phyloP scores from a whole-genome alignment of 2,888 invertebrate species.

The Oscheius sp. region DNA sequence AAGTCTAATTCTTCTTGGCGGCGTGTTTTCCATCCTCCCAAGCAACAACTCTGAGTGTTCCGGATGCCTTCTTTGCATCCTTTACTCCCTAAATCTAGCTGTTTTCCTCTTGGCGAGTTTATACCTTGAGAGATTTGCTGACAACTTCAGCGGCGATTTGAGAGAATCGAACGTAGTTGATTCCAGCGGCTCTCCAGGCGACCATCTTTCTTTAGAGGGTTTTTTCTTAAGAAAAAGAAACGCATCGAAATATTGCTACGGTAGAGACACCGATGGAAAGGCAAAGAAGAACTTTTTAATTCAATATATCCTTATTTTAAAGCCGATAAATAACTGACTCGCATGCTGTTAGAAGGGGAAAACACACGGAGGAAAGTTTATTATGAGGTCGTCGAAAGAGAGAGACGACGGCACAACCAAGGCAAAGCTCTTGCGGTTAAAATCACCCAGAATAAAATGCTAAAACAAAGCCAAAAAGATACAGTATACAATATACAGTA shows the following conservation, averaged over 20 bases:
- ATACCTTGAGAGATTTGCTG: constrained; percentile 14
- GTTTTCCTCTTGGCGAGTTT: neutral
- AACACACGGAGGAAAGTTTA: neutral
- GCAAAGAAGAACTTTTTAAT: neutral
- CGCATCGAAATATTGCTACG: neutral
- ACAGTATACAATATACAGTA: neutral
- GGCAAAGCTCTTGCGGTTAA: neutral
- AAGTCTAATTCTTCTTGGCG: neutral
- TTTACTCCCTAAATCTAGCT: constrained; percentile 16
- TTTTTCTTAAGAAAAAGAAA: constrained; percentile 16
- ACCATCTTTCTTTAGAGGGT: too few relatives aligned
- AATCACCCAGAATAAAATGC: neutral
- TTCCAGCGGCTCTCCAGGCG: constrained; percentile 62
- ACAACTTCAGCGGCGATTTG: constrained; percentile 85
- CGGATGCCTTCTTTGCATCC: constrained; percentile 76
- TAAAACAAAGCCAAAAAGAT: neutral
- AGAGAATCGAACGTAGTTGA: constrained; percentile 93
- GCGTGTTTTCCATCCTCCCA: constrained; percentile 81
- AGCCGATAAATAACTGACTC: neutral
- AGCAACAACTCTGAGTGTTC: constrained; percentile 82
- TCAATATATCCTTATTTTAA: neutral
- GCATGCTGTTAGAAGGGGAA: neutral
- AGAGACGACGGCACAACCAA: constrained; percentile 1
- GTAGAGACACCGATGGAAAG: neutral
- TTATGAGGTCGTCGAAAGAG: neutral